Conservation (phyloP, 92 coral and sea anemone genomes). For the Heteractis magnifica region DNA sequence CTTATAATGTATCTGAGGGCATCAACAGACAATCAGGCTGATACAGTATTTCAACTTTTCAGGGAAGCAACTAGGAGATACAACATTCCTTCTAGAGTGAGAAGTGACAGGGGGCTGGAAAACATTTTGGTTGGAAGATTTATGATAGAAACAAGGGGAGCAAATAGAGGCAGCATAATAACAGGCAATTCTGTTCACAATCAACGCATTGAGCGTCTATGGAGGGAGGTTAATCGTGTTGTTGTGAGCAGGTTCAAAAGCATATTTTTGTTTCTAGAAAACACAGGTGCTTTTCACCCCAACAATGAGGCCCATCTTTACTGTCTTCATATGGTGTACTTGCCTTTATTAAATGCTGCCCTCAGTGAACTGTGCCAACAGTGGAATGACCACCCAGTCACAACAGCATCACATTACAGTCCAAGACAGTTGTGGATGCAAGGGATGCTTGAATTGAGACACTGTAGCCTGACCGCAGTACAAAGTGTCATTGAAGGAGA, state of each 20-base stretch:
- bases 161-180: slow-evolving; percentile 33
- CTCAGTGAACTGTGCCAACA: not conserved
- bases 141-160: slow-evolving; percentile 26
- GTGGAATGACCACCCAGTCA: not conserved
- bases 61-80: slow-evolving; percentile 7
- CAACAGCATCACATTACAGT: not conserved
- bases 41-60: slow-evolving; percentile 32
- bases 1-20: slow-evolving; percentile 17
- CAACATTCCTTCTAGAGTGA: slow-evolving; percentile 38
- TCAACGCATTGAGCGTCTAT: not conserved
- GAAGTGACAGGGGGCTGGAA: slow-evolving; percentile 39
- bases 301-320: not conserved
- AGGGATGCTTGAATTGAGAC: not conserved
- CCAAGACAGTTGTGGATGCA: not conserved
- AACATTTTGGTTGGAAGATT: slow-evolving; percentile 27
- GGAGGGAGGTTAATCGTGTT: not conserved
- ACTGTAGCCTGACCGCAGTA: not conserved
- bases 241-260: not conserved
- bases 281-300: not conserved
- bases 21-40: slow-evolving; percentile 25
- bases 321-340: not conserved
- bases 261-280: not conserved
- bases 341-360: not conserved
- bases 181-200: slow-evolving; percentile 8
- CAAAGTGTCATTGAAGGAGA: not conserved